Base-by-base conservation (phyloP, 2,113 vertebrate species). In the Eolophus roseicapilla region DNA sequence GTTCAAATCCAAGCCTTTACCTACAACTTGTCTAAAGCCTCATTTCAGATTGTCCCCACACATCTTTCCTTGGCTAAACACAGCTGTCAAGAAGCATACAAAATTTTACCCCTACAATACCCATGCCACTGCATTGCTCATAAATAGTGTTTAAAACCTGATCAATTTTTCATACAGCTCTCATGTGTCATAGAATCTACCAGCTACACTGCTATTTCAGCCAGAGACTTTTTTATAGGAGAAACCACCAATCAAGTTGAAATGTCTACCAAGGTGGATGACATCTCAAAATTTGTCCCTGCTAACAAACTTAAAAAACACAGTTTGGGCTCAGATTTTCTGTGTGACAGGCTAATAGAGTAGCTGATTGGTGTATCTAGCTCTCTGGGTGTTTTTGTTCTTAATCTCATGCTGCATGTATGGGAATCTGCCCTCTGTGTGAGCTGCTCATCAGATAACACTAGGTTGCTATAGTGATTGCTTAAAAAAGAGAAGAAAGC, bases 401-500 rank as follows among this genome's bases (percentile, higher is more conserved):
- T 77, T 83, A 62, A 83, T 75, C 82, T 81, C 49, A 35, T 63
- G 64, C 75, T 81, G 43, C 24, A 16, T 20, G 50, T 80, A 74
- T 41, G 50, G 60, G 12, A 64, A 83, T 86, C 59, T 90, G 79
- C 85, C 87, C 92, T 94, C 39, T 75, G 43, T 57, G 64, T 46
- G 43, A 7, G 6, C 73, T 55, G 20, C 28, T 93, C 52, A 87
- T 77, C 85, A 83, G 85, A 86, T 88, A 96, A 90, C 25, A 53
- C 35, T 7, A 17, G 84, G 96, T 96, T 97, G 91, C 96, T 91
- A 94, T 95, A 96, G 96, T 47, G 67, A 96, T 59, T 49, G 83
- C 47, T 89, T 88, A 44, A 96, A 91, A 95, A 93, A 62, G 41
- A 43, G 20, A 50, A 92, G 94, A 92, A 82, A 82, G 13, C n/a